These are phyloP conservation scores for Pandemis heparana DNA, from an alignment of 2,888 invertebrate species.

Conservation along the genomic window DNA sequence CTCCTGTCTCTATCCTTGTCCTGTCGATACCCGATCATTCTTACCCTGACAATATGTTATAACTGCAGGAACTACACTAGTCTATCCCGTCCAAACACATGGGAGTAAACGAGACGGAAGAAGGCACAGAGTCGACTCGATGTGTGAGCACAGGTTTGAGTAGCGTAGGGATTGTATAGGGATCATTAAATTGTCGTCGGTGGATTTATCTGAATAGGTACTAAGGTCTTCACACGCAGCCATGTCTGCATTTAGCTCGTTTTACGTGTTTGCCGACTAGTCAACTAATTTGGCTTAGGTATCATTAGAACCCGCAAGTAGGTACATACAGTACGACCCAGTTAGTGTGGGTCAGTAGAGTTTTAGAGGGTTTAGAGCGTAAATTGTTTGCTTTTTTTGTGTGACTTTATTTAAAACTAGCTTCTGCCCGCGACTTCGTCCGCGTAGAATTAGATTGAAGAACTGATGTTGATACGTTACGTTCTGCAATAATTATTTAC, in stretches of 20 bases:
- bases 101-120: not conserved
- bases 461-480: no score
- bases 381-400: no score
- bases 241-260: constrained; percentile 33
- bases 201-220: constrained; percentile 44
- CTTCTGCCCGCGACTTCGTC: no score
- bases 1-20: constrained; percentile 49
- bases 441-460: no score
- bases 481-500: no score
- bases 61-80: not conserved
- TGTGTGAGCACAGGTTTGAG: not conserved
- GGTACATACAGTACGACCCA: not conserved
- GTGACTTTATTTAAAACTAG: no score
- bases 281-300: constrained; percentile 12
- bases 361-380: not conserved
- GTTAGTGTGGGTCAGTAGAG: not conserved
- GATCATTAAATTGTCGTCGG: constrained; percentile 47
- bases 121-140: not conserved
- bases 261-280: constrained; percentile 30
- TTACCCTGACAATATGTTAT: not conserved
- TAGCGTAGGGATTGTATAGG: constrained; percentile 38
- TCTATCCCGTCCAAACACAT: not conserved
- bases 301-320: not conserved
- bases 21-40: constrained; percentile 28
- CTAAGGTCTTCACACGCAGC: constrained; percentile 36